Conservation (phyloP, 2,888 invertebrate species). For the Cosmia trapezina region DNA sequence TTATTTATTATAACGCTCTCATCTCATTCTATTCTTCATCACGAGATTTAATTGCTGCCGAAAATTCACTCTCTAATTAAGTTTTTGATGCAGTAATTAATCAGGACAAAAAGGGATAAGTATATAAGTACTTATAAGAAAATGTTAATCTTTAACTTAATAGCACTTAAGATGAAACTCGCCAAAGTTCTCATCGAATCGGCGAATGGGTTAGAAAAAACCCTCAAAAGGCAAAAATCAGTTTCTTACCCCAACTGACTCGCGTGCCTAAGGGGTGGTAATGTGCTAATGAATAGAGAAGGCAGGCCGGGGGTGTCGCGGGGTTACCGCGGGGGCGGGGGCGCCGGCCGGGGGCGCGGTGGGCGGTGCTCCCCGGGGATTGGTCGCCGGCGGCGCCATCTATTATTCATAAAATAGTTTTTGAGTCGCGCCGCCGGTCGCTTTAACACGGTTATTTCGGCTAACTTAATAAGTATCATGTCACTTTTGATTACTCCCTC, state of each 20-base stretch:
- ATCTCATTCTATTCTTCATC: background rate
- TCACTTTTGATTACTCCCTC: slow-evolving; percentile 88
- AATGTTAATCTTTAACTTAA: background rate
- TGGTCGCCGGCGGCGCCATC: slow-evolving; percentile 88
- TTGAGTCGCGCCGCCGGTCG: slow-evolving; percentile 89
- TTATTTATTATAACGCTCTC: background rate
- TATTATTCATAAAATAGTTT: slow-evolving; percentile 91
- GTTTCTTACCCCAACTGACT: slow-evolving; percentile 81
- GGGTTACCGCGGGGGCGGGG: slow-evolving; percentile 67
- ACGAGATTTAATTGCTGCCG: background rate
- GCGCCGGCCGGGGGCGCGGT: slow-evolving; percentile 72
- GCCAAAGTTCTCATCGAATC: slow-evolving; percentile 48
- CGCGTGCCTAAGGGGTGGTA: slow-evolving; percentile 86
- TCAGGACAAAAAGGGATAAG: background rate
- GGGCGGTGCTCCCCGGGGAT: slow-evolving; percentile 88
- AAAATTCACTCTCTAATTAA: background rate
- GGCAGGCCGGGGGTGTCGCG: slow-evolving; percentile 75
- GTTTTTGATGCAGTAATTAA: background rate
- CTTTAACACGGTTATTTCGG: slow-evolving; percentile 85
- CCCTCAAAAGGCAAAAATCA: slow-evolving; percentile 81
- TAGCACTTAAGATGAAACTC: slow-evolving; percentile 31
- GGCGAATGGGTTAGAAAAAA: slow-evolving; percentile 67
- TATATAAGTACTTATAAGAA: background rate
- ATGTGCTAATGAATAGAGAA: slow-evolving; percentile 90
- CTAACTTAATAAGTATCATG: slow-evolving; percentile 89